Percentiles rank a stretch among this genome's conserved stretches.
Evolutionary conservation across 2,797 vertebrate species (phyloP).

Genomic region (Pseudochromis fuscus): DNA sequence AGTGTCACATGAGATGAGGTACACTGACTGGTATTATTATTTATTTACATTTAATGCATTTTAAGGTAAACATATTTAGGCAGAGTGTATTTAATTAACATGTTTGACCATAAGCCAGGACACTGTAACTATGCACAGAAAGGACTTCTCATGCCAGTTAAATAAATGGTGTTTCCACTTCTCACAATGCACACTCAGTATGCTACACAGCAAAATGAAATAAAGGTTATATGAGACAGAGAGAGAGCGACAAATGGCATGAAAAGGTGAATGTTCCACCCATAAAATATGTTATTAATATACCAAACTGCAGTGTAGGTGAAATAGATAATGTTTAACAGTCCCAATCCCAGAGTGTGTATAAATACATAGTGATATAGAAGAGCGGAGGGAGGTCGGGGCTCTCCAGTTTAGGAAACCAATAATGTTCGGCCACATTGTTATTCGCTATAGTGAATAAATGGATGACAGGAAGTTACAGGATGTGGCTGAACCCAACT

Average conservation of each 20-base stretch:
- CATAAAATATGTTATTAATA: constrained; percentile 1
- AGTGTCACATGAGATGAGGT: neutral
- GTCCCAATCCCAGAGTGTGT: constrained; percentile 31
- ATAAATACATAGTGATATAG: constrained; percentile 73
- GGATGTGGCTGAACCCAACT: neutral
- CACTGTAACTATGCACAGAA: neutral
- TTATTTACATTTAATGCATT: neutral
- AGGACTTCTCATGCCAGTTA: neutral
- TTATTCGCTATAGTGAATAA: neutral
- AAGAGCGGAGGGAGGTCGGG: neutral
- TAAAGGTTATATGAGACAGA: neutral
- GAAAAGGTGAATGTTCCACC: too few species aligned
- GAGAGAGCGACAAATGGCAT: neutral
- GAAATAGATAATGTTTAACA: constrained; percentile 34
- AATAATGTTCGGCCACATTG: neutral
- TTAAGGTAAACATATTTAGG: neutral
- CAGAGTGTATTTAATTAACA: too few species aligned
- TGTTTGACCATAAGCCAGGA: too few species aligned
- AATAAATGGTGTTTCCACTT: neutral
- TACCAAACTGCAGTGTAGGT: constrained; percentile 19
- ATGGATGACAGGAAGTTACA: neutral
- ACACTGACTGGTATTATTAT: neutral
- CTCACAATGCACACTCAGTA: too few species aligned
- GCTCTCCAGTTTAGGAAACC: neutral
- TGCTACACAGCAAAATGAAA: too few species aligned